These are phyloP conservation scores for Campylorhamphus procurvoides DNA, from an alignment of 2,113 vertebrate genomes.

Conservation along the genomic window DNA sequence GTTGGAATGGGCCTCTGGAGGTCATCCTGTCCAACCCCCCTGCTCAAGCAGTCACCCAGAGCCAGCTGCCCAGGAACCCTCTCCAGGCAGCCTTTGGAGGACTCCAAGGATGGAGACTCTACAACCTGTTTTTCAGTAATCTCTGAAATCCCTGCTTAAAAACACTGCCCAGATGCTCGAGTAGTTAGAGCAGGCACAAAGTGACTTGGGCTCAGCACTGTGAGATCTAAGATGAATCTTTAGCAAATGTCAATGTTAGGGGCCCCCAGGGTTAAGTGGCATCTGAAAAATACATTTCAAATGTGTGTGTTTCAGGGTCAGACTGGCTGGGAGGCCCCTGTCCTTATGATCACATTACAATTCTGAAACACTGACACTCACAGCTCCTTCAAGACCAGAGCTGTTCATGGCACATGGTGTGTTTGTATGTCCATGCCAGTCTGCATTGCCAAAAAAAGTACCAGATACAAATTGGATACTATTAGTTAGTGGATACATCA, in stretches of 20 bases:
- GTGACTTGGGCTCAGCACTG: neutral
- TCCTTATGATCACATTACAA: neutral
- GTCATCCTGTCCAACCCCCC: no score
- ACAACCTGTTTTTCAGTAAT: neutral
- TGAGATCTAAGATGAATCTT: neutral
- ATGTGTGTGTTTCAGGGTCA: neutral
- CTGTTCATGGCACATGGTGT: neutral
- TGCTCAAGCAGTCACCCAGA: neutral
- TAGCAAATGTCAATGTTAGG: neutral
- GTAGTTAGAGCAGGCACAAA: no score
- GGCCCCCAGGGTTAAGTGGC: neutral
- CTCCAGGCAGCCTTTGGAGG: neutral
- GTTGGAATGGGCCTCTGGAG: neutral
- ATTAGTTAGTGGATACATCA: neutral
- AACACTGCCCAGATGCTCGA: no score
- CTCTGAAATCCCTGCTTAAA: no score
- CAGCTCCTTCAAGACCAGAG: neutral
- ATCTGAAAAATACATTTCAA: neutral
- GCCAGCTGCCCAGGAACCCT: neutral
- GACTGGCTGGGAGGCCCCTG: neutral
- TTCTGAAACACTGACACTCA: neutral
- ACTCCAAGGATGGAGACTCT: neutral
- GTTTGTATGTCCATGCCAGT: no score
- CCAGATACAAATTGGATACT: neutral
- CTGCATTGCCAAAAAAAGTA: neutral